These are phyloP conservation scores for Ceriagrion tenellum DNA, from an alignment of 2,888 invertebrate genomes.

Conservation along the genomic window DNA sequence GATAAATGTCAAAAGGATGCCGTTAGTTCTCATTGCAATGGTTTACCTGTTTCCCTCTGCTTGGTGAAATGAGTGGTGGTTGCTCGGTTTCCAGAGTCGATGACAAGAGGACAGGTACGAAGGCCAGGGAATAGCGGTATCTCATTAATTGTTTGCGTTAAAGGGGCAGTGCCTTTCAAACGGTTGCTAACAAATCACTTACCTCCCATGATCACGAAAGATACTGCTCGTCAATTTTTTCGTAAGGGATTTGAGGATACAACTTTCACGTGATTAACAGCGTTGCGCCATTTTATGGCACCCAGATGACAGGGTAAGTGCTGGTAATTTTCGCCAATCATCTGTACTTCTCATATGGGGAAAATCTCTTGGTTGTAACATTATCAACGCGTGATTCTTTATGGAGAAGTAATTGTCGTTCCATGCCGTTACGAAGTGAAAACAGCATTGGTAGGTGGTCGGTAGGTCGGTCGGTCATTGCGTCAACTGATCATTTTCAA, in stretches of 20 bases:
- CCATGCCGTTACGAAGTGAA: background rate
- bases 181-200: background rate
- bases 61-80: background rate
- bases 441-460: background rate
- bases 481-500: background rate
- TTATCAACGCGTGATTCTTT: background rate
- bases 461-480: too few relatives aligned
- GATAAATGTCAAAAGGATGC: background rate
- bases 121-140: background rate
- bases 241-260: background rate
- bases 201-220: background rate
- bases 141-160: background rate
- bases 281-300: background rate
- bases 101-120: background rate
- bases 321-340: background rate
- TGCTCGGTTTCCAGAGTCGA: background rate
- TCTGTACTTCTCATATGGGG: background rate
- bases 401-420: background rate
- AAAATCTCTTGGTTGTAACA: background rate
- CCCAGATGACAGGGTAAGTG: background rate
- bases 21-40: background rate
- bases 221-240: background rate
- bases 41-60: background rate
- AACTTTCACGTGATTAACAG: background rate
- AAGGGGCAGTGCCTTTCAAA: background rate